Base-by-base conservation (phyloP, 1,140 invertebrate species). In the Neodiprion fabricii region DNA sequence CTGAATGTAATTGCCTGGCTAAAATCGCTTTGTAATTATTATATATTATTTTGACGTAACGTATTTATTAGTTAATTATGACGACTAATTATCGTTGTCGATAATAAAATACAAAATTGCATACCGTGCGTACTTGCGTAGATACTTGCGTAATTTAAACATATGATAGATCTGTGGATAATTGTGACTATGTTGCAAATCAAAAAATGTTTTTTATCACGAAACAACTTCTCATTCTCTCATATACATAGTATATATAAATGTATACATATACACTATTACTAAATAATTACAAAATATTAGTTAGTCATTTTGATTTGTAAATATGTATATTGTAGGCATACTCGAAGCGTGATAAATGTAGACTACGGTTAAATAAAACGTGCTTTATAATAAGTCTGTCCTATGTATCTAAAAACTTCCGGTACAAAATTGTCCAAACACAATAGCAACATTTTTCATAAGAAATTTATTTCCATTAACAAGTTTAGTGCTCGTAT, bases 311-410 rank as follows among this genome's bases (percentile, higher is more conserved):
- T 83, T 76, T 76, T 70, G 76, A 75, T 67, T 61, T 84, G 83
- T 85, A 85, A 76, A 85, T 83, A 84, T 85, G 81, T 84, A 84
- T 82, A 84, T 84, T 83, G 71, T 76, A 78, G 78, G 77, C 78
- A 79, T 79, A 80, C 78, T 81, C 72, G 74, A 78, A 79, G 77
- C 77, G 80, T 84, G 78, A 84, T 84, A 83, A 65, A 76, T 82
- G 73, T 83, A 83, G 79, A 81, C 75, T 79, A 82, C 72, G 71
- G 81, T 76, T 74, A 76, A 79, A 83, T 82, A 82, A 82, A 83
- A 78, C 76, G 77, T 82, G 80, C 82, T 84, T 84, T 79, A 77
- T 77, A 61, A 61, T 61, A 61, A 12, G n/a, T 61, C 28, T 40
- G 28, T 40, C 5, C 28, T 5, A 2, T 40, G 28, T 40, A 40